A percentile compares a stretch with the other conserved stretches of the same genome.
phyloP scores from a whole-genome alignment of 2,888 invertebrate species.

The Bombylius major region DNA sequence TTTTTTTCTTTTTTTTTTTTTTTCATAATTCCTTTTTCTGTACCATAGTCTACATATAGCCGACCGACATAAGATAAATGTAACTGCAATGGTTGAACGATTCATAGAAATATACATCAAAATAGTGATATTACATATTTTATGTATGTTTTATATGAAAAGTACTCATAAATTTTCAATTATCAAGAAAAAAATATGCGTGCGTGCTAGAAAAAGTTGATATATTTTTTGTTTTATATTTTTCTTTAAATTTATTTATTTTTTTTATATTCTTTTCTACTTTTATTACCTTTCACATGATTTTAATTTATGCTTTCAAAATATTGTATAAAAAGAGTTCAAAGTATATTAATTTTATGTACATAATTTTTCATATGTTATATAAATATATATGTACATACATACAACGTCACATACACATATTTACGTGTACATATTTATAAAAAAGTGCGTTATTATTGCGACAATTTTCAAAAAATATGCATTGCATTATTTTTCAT shows the following conservation, averaged over 20 bases:
- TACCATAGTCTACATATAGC: too few species aligned
- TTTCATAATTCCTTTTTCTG: too few species aligned
- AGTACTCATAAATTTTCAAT: background rate
- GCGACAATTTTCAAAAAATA: too few species aligned
- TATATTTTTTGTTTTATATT: too few species aligned
- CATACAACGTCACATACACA: background rate
- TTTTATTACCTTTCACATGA: background rate
- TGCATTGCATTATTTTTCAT: too few species aligned
- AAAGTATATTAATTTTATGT: background rate
- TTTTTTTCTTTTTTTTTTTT: too few species aligned
- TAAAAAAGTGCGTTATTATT: too few species aligned
- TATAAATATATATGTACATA: background rate
- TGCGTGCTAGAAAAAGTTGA: background rate
- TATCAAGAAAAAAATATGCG: background rate
- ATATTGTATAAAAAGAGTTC: background rate
- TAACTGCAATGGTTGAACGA: background rate
- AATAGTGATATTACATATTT: too few species aligned
- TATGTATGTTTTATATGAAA: background rate
- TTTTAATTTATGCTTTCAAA: background rate
- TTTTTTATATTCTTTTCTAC: too few species aligned
- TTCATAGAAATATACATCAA: too few species aligned
- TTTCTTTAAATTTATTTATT: too few species aligned
- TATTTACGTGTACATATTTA: background rate
- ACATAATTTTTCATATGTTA: background rate
- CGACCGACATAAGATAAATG: background rate